Evolutionary conservation across 2,113 vertebrate genomes (phyloP), one percentile per base, ranked within the genome.

Genomic region (Sterrhoptilus dennistouni): DNA sequence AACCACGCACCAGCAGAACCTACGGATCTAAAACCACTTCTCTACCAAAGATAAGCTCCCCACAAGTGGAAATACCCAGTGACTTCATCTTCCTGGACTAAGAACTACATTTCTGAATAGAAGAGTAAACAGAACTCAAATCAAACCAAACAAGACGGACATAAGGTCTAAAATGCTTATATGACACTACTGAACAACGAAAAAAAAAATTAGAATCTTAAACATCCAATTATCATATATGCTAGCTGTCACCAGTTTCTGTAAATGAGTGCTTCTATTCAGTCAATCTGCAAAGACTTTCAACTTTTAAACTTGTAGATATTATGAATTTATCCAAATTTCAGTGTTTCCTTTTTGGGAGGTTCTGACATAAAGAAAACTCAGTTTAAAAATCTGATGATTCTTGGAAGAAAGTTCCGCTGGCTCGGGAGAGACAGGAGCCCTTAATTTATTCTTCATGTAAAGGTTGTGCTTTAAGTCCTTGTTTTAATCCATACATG

Each of bases 101-200:
- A 69, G 36, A 83, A 25, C 19, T 44, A 6, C 6, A 19, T 42
- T 89, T 83, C 38, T 81, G 19, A 45, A 38, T 1, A 56, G 17
- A 86, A 35, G 27, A 81, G 16, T 44, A 86, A 77, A 81, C 1
- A 23, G 22, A 84, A 52, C 21, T 71, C 52, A 66, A 70, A 90
- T 8, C 33, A 71, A 90, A 77, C 12, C 5, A 71, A 93, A 69
- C 11, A 35, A 63, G n/a, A 40, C 0, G 12, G 20, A 35, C 0
- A 0, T 23, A 54, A 57, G 29, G 11, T 12, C 60, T 80, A 63
- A 45, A 87, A 17, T 0, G 0, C 24, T 84, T 69, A 20, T 6
- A 35, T 5, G 33, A 63, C 22, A 23, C 33, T 18, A 28, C 4
- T 3, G 21, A 45, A 72, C 22, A 92, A 36, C 12, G 3, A 47